Evolutionary conservation across 2,113 vertebrate genomes (phyloP).

Genomic region (Theristicus caerulescens): DNA sequence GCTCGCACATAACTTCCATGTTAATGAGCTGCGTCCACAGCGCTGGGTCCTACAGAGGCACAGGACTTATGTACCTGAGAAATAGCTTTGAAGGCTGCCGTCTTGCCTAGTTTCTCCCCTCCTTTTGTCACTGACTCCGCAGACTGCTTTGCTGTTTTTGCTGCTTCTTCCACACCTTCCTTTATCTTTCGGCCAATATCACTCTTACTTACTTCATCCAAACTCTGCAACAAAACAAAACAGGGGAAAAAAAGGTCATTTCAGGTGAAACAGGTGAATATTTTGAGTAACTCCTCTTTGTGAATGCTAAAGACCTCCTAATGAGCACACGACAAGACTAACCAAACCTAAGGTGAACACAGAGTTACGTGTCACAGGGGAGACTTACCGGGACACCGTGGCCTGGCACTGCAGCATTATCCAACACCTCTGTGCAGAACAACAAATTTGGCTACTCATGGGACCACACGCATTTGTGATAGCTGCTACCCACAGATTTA

Average conservation of each 20-base stretch:
- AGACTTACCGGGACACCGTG: not conserved
- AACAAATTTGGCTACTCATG: not conserved
- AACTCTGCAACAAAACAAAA: constrained; percentile 72
- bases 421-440: not conserved
- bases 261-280: not conserved
- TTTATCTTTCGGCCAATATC: constrained; percentile 92
- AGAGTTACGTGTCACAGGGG: not conserved
- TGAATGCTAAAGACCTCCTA: not conserved
- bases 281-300: not conserved
- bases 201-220: constrained; percentile 88
- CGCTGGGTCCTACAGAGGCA: not conserved
- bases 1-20: accelerated
- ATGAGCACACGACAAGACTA: too few species aligned
- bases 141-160: constrained; percentile 90
- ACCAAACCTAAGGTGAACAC: not conserved
- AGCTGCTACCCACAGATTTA: not conserved
- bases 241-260: not conserved
- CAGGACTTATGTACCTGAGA: constrained; percentile 80
- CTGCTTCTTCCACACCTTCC: constrained; percentile 91
- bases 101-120: constrained; percentile 88
- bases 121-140: constrained; percentile 87
- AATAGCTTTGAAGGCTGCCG: constrained; percentile 87
- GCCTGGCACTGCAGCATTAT: not conserved
- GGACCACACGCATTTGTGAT: not conserved
- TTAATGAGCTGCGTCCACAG: not conserved